These are phyloP conservation scores for Armadillidium nasatum DNA, from an alignment of 1,140 invertebrate genomes.

Conservation along the genomic window DNA sequence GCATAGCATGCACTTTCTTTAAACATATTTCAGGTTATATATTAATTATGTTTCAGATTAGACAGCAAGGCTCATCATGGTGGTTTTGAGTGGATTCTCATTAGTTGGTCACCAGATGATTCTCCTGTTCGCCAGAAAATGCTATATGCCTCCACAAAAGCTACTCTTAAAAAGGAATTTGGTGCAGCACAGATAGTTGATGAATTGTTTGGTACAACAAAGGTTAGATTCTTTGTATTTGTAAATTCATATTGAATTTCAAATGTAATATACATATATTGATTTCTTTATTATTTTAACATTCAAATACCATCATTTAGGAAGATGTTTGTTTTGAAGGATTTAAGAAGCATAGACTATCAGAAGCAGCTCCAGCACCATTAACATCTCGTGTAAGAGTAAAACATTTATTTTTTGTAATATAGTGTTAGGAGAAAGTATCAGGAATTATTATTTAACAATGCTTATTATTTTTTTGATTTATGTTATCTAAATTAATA, in stretches of 20 bases:
- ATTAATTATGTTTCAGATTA: conserved; percentile 57
- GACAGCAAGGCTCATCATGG: conserved; percentile 72
- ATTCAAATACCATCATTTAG: conserved; percentile 54
- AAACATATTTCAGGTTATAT: too few species aligned
- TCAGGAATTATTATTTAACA: too few species aligned
- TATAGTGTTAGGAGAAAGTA: background rate
- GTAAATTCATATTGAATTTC: too few species aligned
- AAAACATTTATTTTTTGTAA: background rate
- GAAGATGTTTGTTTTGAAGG: conserved; percentile 76
- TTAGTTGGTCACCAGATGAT: conserved; percentile 90
- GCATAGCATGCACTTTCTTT: too few species aligned
- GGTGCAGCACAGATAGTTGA: conserved; percentile 82
- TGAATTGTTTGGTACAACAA: conserved; percentile 78
- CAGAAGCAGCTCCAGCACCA: conserved; percentile 75
- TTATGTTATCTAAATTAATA: too few species aligned
- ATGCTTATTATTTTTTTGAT: too few species aligned
- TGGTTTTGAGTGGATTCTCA: conserved; percentile 84
- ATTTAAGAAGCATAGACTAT: conserved; percentile 71
- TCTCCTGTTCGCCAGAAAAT: conserved; percentile 91
- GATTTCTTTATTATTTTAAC: too few species aligned
- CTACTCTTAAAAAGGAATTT: conserved; percentile 95
- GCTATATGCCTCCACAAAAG: conserved; percentile 97
- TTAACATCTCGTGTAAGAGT: conserved; percentile 60
- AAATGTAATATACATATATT: too few species aligned
- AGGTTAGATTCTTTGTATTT: conserved; percentile 53